Base-by-base conservation (phyloP, 2,888 invertebrate genomes). In the Panzeria rudis region DNA sequence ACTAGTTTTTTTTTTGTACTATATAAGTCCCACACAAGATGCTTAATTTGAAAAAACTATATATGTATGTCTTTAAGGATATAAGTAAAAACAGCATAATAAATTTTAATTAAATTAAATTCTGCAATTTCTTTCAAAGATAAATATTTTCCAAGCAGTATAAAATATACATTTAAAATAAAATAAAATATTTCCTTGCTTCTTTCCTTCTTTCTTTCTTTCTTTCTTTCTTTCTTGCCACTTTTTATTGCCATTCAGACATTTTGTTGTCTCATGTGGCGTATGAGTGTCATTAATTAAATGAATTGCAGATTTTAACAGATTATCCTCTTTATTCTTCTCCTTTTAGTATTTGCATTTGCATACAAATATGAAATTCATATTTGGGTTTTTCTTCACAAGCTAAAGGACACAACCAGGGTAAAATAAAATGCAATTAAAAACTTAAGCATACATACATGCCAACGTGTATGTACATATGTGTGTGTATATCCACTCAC, bases 261-360 rank as follows among this genome's bases (percentile, higher is more conserved):
- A 68, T 80, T 80, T 69, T 69, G 61, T 77, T 80, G 76, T 81
- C 80, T 66, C 71, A 77, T 84, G 80, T 84, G 80, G 72, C 80
- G 61, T 84, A 77, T 80, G 84, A 84, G 84, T 84, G 80, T 61
- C 68, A 84, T 84, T 84, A 84, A 84, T 81, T 84, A 80, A 84
- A 84, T 80, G 66, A 71, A 80, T 66, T 77, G 47, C 66, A 72
- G 66, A 71, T 80, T 81, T 76, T 68, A 76, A 71, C 69, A 82
- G 82, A 71, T 83, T 83, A 80, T 73, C 66, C 50, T 72, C 54
- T 47, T 50, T 80, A 50, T 80, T 50, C 20, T 73, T 66, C 13
- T 73, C 23, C 50, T 56, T 66, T 50, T 50, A 11, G 3, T 52
- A 29, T 64, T 56, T 52, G 32, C 61, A 68, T 78, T 72, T 66